Conservation (phyloP, 2,888 invertebrate species). For the Chromoteleia sp. region DNA sequence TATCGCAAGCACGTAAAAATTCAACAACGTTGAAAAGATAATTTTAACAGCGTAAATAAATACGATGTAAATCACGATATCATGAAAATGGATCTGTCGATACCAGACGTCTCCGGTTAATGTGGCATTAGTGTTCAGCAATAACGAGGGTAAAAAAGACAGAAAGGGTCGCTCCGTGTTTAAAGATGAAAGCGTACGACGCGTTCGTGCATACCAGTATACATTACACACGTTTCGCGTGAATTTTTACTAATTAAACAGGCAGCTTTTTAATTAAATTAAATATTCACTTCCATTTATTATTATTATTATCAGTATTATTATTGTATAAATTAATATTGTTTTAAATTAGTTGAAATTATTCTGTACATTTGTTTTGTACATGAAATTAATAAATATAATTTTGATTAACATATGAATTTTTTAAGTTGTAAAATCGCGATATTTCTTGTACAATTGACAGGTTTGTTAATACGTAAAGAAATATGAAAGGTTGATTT, state of each 20-base stretch:
- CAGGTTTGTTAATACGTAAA: too few relatives aligned
- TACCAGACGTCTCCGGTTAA: slow-evolving; percentile 60
- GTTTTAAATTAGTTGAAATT: too few relatives aligned
- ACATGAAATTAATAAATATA: too few relatives aligned
- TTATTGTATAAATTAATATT: too few relatives aligned
- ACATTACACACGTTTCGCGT: not conserved
- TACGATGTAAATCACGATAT: slow-evolving; percentile 40
- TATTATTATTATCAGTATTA: too few relatives aligned
- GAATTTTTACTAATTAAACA: not conserved
- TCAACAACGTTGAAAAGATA: slow-evolving; percentile 11
- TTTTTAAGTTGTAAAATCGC: too few relatives aligned
- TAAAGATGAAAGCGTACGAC: slow-evolving; percentile 28
- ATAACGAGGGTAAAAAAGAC: slow-evolving; percentile 56
- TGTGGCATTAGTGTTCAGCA: slow-evolving; percentile 50
- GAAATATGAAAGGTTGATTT: too few relatives aligned
- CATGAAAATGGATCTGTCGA: slow-evolving; percentile 42
- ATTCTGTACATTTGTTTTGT: too few relatives aligned
- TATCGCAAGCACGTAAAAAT: slow-evolving; percentile 1
- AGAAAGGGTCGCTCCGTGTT: slow-evolving; percentile 34
- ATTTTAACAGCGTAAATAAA: slow-evolving; percentile 28
- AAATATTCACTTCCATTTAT: too few relatives aligned
- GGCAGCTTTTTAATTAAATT: not conserved
- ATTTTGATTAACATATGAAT: too few relatives aligned
- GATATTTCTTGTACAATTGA: too few relatives aligned
- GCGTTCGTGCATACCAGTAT: not conserved